Percentiles rank a stretch among this genome's conserved stretches.
Conservation (phyloP, 2,888 invertebrate species). For the Anaspis maculata region DNA sequence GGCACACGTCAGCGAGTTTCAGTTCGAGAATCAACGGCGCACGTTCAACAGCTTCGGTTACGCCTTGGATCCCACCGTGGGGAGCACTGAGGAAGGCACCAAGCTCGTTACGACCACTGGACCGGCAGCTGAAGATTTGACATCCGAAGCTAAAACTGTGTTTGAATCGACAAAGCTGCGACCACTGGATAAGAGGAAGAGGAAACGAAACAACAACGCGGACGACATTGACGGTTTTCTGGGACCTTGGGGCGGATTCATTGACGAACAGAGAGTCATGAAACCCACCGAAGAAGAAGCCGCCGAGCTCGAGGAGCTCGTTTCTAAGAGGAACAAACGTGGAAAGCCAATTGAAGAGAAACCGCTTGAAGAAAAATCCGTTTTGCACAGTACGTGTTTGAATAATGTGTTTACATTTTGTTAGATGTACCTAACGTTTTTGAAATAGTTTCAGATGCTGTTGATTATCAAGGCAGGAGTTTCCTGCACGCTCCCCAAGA, state of each 20-base stretch:
- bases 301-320: slow-evolving; percentile 87
- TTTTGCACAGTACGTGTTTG: slow-evolving; percentile 70
- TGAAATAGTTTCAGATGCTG: slow-evolving; percentile 71
- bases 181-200: slow-evolving; percentile 62
- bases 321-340: slow-evolving; percentile 83
- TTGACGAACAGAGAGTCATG: slow-evolving; percentile 80
- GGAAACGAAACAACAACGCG: slow-evolving; percentile 82
- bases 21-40: slow-evolving; percentile 92
- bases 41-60: slow-evolving; percentile 94
- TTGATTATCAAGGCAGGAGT: slow-evolving; percentile 95
- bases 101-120: slow-evolving; percentile 52
- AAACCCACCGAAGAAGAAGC: slow-evolving; percentile 92
- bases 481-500: slow-evolving; percentile 91
- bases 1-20: slow-evolving; percentile 92
- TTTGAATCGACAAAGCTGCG: slow-evolving; percentile 76
- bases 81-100: slow-evolving; percentile 39
- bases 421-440: neutral
- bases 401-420: neutral
- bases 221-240: slow-evolving; percentile 90
- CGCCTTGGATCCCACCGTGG: slow-evolving; percentile 88
- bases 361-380: slow-evolving; percentile 89
- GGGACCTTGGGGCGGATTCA: slow-evolving; percentile 96
- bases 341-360: slow-evolving; percentile 84
- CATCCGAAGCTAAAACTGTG: slow-evolving; percentile 58
- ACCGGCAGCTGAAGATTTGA: slow-evolving; percentile 27